Evolutionary conservation across 2,113 vertebrate genomes (phyloP).

Genomic region (Anarrhichthys ocellatus): DNA sequence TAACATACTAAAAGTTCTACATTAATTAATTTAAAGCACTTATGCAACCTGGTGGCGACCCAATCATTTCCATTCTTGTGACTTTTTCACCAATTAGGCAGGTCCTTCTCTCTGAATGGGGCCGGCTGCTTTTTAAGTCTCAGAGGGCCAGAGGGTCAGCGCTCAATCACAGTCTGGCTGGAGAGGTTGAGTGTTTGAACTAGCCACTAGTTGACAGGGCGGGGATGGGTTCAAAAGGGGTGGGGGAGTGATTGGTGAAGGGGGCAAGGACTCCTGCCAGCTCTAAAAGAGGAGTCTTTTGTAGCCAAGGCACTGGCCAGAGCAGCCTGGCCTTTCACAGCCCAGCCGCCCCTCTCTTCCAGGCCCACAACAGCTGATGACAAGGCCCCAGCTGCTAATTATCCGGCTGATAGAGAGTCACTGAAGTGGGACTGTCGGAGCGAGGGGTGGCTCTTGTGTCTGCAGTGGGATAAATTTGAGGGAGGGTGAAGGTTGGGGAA

Average conservation of each 20-base stretch:
- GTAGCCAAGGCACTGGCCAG: constrained; percentile 72
- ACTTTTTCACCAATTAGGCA: constrained; percentile 80
- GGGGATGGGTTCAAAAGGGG: constrained; percentile 63
- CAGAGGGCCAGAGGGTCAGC: constrained; percentile 71
- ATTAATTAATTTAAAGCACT: constrained; percentile 49
- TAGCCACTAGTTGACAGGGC: constrained; percentile 74
- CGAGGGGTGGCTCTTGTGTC: constrained; percentile 71
- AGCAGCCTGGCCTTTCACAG: constrained; percentile 73
- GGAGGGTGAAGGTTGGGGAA: constrained; percentile 34
- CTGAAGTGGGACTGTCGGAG: constrained; percentile 79
- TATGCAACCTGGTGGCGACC: constrained; percentile 37
- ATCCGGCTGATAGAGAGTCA: constrained; percentile 81
- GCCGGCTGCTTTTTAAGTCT: constrained; percentile 67
- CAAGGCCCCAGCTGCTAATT: constrained; percentile 82
- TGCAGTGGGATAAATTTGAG: constrained; percentile 52
- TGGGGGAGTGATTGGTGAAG: constrained; percentile 41
- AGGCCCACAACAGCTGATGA: constrained; percentile 75
- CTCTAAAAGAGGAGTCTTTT: constrained; percentile 77
- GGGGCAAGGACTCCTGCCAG: constrained; percentile 72
- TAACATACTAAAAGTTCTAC: not conserved
- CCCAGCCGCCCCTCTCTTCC: constrained; percentile 56
- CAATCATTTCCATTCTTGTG: constrained; percentile 64
- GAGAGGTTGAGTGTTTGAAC: constrained; percentile 76
- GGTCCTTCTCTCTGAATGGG: constrained; percentile 61
- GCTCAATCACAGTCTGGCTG: constrained; percentile 70